These are phyloP conservation scores for Aphelenchoides fujianensis DNA, from an alignment of 1,140 invertebrate genomes.

Conservation along the genomic window DNA sequence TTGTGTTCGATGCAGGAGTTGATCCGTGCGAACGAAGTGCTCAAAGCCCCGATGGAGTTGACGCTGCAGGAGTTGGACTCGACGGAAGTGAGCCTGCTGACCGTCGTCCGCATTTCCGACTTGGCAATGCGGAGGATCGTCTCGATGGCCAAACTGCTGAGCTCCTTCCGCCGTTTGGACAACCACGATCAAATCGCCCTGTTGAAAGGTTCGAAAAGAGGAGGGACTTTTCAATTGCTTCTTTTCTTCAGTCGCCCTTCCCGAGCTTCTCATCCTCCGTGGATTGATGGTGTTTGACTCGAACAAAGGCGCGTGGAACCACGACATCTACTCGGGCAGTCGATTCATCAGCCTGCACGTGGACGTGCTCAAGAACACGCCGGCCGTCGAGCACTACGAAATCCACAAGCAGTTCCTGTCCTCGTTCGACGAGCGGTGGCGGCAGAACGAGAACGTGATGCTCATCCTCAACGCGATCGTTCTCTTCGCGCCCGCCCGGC, in stretches of 20 bases:
- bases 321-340: slow-evolving; percentile 22
- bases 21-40: slow-evolving; percentile 20
- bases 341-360: slow-evolving; percentile 13
- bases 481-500: slow-evolving; percentile 17
- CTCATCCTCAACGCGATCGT: slow-evolving; percentile 32
- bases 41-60: slow-evolving; percentile 34
- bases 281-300: slow-evolving; percentile 34
- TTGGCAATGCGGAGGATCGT: slow-evolving; percentile 35
- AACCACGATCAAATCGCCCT: slow-evolving; percentile 30
- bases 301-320: slow-evolving; percentile 15
- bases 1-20: slow-evolving; percentile 23
- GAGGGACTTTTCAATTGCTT: background rate
- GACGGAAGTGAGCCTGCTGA: slow-evolving; percentile 18
- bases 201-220: slow-evolving; percentile 24
- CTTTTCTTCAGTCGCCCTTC: slow-evolving; percentile 22
- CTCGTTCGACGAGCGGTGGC: slow-evolving; percentile 36
- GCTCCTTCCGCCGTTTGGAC: slow-evolving; percentile 8
- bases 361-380: slow-evolving; percentile 30
- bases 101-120: slow-evolving; percentile 29
- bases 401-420: slow-evolving; percentile 25
- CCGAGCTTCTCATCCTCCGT: slow-evolving; percentile 31
- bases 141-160: slow-evolving; percentile 26
- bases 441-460: slow-evolving; percentile 34
- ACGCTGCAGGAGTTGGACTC: slow-evolving; percentile 17
- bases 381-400: slow-evolving; percentile 28